These are phyloP conservation scores for Nerophis ophidion DNA, from an alignment of 2,113 vertebrate genomes.

Conservation along the genomic window DNA sequence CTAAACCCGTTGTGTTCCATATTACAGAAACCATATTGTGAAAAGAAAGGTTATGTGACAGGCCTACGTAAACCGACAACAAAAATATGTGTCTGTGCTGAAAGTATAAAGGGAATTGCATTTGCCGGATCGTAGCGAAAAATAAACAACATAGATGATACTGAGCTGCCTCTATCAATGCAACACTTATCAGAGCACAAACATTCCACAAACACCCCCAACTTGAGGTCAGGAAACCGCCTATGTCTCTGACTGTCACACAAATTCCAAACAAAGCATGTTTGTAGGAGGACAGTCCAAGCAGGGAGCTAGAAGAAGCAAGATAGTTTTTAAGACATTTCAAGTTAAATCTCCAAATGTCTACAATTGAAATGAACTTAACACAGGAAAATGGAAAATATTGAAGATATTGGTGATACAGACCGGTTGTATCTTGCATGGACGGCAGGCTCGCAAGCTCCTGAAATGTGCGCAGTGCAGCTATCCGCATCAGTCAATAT, in stretches of 20 bases:
- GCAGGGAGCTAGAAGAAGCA: conserved; percentile 6
- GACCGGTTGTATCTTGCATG: conserved; percentile 6
- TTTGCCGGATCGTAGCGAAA: not conserved
- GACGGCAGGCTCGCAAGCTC: not conserved
- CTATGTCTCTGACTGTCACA: conserved; percentile 39
- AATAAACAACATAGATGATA: not conserved
- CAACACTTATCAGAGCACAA: conserved; percentile 33
- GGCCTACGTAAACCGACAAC: not conserved
- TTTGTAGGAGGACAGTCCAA: conserved; percentile 29
- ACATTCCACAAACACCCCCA: conserved; percentile 47
- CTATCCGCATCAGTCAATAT: conserved; percentile 14
- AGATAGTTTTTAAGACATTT: not conserved
- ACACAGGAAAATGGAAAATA: conserved; percentile 1
- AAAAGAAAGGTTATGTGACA: not conserved
- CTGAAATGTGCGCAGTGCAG: not conserved
- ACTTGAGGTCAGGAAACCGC: conserved; percentile 56
- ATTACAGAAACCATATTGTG: not conserved
- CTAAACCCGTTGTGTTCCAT: not conserved
- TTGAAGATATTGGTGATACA: not conserved
- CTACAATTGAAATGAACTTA: not conserved
- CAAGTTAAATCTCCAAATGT: not conserved
- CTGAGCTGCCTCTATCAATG: conserved; percentile 11
- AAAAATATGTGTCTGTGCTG: not conserved
- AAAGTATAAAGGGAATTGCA: not conserved
- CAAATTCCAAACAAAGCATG: conserved; percentile 61